Percentiles rank a stretch among this genome's conserved stretches.
These are phyloP conservation scores for Drosophila heteroneura DNA, from an alignment of 2,888 invertebrate species.

Conservation along the genomic window DNA sequence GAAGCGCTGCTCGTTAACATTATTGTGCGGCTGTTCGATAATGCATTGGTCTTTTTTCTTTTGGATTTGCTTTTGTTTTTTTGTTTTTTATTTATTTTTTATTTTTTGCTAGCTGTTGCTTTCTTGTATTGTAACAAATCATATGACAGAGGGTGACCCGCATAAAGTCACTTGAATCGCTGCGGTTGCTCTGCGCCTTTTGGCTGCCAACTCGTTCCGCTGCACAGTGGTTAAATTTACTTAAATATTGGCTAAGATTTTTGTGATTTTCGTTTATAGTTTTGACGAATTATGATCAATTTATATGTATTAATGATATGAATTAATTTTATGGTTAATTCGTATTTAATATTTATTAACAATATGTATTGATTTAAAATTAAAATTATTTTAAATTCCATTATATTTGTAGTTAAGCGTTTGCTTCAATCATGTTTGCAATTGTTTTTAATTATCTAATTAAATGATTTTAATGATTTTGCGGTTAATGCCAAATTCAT, in stretches of 20 bases:
- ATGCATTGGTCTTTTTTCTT: slow-evolving; percentile 65
- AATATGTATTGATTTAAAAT: background rate
- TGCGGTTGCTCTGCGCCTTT: slow-evolving; percentile 57
- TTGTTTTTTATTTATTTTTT: slow-evolving; percentile 14
- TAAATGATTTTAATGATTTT: no score
- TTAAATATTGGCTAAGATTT: background rate
- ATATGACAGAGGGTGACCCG: slow-evolving; percentile 64
- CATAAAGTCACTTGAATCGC: slow-evolving; percentile 57
- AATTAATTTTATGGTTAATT: background rate
- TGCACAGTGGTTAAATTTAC: slow-evolving; percentile 38
- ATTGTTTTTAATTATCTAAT: no score
- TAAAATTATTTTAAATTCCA: background rate
- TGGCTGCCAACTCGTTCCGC: slow-evolving; percentile 46
- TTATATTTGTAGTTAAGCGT: background rate
- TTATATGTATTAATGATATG: background rate
- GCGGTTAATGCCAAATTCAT: no score
- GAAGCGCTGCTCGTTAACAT: slow-evolving; percentile 75
- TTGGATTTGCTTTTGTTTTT: slow-evolving; percentile 12
- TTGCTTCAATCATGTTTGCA: no score
- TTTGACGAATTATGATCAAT: background rate
- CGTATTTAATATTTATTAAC: background rate
- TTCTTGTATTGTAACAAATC: slow-evolving; percentile 49
- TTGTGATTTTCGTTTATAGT: no score
- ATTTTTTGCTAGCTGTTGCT: slow-evolving; percentile 51
- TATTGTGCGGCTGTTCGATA: slow-evolving; percentile 61